Evolutionary conservation across 2,113 vertebrate species (phyloP).

Genomic region (Oncorhynchus gorbuscha): DNA sequence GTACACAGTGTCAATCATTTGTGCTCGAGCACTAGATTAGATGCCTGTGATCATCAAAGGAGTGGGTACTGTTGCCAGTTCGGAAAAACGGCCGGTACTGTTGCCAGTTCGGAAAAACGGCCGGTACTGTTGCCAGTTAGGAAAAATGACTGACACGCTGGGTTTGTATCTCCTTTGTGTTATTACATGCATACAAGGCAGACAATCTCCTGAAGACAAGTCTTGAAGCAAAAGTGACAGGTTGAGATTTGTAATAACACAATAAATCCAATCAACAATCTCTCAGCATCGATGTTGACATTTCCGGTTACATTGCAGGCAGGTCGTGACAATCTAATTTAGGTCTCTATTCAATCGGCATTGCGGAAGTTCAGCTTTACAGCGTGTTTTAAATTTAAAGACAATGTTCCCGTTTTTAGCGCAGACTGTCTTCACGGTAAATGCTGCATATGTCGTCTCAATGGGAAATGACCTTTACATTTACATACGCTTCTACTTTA

Average conservation of each 20-base stretch:
- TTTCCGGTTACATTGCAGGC: background rate
- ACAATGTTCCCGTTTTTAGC: too few species aligned
- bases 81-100: conserved; percentile 20
- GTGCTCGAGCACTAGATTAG: background rate
- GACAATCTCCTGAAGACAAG: conserved; percentile 14
- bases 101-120: conserved; percentile 37
- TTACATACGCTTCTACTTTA: too few species aligned
- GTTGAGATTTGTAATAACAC: conserved; percentile 26
- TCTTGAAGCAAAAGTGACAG: conserved; percentile 15
- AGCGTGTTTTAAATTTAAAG: too few species aligned
- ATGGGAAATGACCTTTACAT: too few species aligned
- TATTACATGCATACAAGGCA: conserved; percentile 7
- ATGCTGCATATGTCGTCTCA: too few species aligned
- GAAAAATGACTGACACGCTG: conserved; percentile 48
- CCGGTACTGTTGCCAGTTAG: conserved; percentile 2
- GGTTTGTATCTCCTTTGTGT: conserved; percentile 12
- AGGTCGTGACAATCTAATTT: background rate
- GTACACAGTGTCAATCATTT: conserved; percentile 27
- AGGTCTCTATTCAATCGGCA: too few species aligned
- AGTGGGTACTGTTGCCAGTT: background rate
- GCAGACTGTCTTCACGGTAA: too few species aligned
- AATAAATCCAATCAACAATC: conserved; percentile 13
- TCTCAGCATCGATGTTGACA: background rate
- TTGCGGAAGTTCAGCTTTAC: too few species aligned
- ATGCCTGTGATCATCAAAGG: conserved; percentile 38